A percentile compares a stretch with the other conserved stretches of the same genome.
These are phyloP conservation scores for Pseudachorutes palmiensis DNA, from an alignment of 1,140 invertebrate genomes.

Conservation along the genomic window DNA sequence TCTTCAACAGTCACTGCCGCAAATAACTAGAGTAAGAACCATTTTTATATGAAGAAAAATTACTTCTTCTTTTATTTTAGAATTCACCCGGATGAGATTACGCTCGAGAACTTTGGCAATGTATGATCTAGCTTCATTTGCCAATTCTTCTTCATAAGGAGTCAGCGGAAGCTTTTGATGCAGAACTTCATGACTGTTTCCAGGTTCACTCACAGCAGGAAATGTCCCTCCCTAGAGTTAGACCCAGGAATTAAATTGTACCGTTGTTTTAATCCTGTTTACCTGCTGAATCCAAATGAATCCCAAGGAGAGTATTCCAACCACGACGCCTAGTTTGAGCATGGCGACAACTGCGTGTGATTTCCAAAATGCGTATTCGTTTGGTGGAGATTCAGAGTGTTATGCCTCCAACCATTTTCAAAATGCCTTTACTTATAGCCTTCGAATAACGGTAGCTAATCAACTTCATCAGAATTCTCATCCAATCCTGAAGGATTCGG, in stretches of 20 bases:
- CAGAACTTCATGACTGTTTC: not conserved
- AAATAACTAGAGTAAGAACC: conserved; percentile 29
- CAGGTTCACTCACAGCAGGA: not conserved
- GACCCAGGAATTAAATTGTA: not conserved
- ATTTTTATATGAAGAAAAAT: conserved; percentile 7
- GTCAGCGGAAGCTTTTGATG: conserved; percentile 18
- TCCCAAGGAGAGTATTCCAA: not conserved
- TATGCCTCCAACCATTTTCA: not conserved
- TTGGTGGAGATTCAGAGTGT: not conserved
- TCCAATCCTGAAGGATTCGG: not conserved
- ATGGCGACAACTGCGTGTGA: not conserved
- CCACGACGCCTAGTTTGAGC: not conserved
- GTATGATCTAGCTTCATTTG: conserved; percentile 28
- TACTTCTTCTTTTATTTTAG: conserved; percentile 2
- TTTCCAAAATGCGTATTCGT: not conserved
- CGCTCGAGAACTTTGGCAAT: conserved; percentile 34
- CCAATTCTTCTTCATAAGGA: conserved; percentile 25
- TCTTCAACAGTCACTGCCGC: conserved; percentile 19
- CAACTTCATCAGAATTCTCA: not conserved
- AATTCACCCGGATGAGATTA: conserved; percentile 31
- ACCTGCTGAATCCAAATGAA: not conserved
- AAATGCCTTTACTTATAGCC: not conserved
- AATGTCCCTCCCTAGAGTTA: not conserved
- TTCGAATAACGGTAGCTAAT: not conserved
- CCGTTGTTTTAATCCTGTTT: not conserved